Evolutionary conservation across 2,797 vertebrate genomes (phyloP), one percentile per base, ranked within the genome.

Genomic region (Manis javanica): DNA sequence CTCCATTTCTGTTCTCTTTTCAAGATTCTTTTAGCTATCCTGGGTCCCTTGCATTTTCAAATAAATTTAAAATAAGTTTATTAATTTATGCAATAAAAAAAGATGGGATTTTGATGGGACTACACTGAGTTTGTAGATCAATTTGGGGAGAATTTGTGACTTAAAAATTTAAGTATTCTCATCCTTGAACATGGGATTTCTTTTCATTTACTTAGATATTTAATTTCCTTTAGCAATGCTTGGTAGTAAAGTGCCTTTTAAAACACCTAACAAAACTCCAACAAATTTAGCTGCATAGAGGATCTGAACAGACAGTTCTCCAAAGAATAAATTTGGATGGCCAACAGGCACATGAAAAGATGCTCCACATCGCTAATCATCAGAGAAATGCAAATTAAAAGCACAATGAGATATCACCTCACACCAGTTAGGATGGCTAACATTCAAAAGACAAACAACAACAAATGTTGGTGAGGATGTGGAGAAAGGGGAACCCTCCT

Each of bases 171-270:
- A 81, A 79, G 51, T 11, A 37, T 95, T 95, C 34, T 93, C 64
- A 66, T 55, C 49, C 34, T 57, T 85, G 53, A 94, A 31, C 1
- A 26, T 77, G 57, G 37, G 51, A 23, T 87, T 11, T 81, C 59
- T 95, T 90, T 61, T 95, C 19, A 72, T 55, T 84, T 61, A 95
- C 24, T 84, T 39, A 85, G 34, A 59, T 75, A n/a, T 61, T 88
- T 66, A 61, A 46, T 83, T 78, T 96, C 69, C 90, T 87, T 84
- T 37, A 61, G 68, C 8, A 90, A 51, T 93, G 39, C 46, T 79
- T 71, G 68, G 15, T 71, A 71, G 51, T 66, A 29, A 39, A 53
- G 53, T 81, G 29, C 16, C 31, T 86, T 95, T 89, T 86, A 86
- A 87, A 94, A 79, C 4, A 90, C 63, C 66, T n/a, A 55, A 34